Evolutionary conservation across 2,797 vertebrate species (phyloP), one percentile per base, ranked within the genome.

Genomic region (Prunella strophiata): DNA sequence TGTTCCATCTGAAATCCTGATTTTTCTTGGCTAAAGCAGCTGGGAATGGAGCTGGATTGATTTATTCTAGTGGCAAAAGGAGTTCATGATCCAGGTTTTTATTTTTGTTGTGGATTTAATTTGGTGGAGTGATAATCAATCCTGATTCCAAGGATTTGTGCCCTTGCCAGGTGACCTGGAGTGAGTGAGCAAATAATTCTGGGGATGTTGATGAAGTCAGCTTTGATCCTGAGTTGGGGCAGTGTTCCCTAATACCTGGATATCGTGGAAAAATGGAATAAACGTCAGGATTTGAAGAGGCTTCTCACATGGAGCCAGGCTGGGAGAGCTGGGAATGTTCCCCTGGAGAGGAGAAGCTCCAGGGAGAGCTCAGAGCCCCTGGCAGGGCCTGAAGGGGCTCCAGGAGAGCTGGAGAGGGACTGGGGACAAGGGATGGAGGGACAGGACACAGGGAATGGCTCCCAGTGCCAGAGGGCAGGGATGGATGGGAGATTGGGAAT

Each of bases 81-180:
- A 85, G 68, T 94, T 93, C 13, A 7, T 13, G 84, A 68, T 57
- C n/a, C 32, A 22, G 20, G 43, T 2, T 57, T 48, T 62, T 68
- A 5, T 70, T 75, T 61, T 52, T 55, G 48, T 51, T 52, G 17
- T 19, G 26, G 9, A 63, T 71, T 94, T 96, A 63, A 92, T 95
- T 66, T 71, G 80, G 65, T 74, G 75, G 51, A 87, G 91, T 63
- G 80, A 42, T 89, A 42, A 92, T 94, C 90, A 88, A 74, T 94
- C 36, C 50, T 42, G 78, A 94, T 67, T 94, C 73, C 70, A 63
- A 93, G 89, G 93, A 67, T 45, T 14, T 40, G 75, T 78, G 76
- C 52, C 40, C 67, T 85, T 70, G 65, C 61, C 55, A 36, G 36
- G 50, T 30, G 57, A 23, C 57, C n/a, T 51, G 61, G 30, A 51